Percentiles rank a stretch among this genome's conserved stretches.
Evolutionary conservation across 2,797 vertebrate genomes (phyloP).

Genomic region (Danio tinwini): DNA sequence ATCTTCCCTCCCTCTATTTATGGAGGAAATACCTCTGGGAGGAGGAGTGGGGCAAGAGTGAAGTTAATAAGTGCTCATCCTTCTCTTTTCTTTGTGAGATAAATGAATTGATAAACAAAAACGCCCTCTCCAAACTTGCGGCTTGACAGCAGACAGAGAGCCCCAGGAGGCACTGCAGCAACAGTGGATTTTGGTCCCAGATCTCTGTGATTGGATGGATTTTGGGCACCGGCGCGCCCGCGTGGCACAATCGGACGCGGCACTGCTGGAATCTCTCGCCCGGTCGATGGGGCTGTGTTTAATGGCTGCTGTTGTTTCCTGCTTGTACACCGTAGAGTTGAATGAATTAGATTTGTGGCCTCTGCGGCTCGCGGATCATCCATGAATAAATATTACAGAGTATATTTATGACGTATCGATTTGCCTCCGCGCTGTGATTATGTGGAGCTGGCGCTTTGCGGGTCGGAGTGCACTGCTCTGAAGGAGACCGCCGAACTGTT

Average conservation of each 20-base stretch:
- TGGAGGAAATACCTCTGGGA: conserved; percentile 51
- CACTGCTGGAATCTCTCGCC: conserved; percentile 35
- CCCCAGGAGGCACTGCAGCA: conserved; percentile 52
- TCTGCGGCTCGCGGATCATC: conserved; percentile 45
- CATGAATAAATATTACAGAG: conserved; percentile 50
- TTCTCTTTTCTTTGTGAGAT: conserved; percentile 36
- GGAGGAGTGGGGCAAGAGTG: conserved; percentile 34
- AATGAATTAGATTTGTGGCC: conserved; percentile 54
- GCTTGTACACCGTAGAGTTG: conserved; percentile 25
- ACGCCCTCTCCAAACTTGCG: not conserved
- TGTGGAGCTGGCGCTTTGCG: conserved; percentile 3
- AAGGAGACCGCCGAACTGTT: conserved; percentile 1
- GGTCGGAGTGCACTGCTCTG: not conserved
- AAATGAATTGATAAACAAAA: conserved; percentile 57
- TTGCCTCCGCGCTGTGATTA: conserved; percentile 1
- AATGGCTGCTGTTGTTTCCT: conserved; percentile 50
- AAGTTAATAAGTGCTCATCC: conserved; percentile 51
- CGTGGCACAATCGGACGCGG: conserved; percentile 19
- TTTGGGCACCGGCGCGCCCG: not conserved
- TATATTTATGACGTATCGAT: conserved; percentile 53
- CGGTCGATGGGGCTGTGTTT: conserved; percentile 46
- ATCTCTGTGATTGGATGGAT: conserved; percentile 36
- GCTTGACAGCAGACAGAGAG: conserved; percentile 30
- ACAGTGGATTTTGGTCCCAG: conserved; percentile 34
- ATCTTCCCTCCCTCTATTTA: conserved; percentile 54